Evolutionary conservation across 2,113 vertebrate species (phyloP).

Genomic region (Festucalex cinctus): DNA sequence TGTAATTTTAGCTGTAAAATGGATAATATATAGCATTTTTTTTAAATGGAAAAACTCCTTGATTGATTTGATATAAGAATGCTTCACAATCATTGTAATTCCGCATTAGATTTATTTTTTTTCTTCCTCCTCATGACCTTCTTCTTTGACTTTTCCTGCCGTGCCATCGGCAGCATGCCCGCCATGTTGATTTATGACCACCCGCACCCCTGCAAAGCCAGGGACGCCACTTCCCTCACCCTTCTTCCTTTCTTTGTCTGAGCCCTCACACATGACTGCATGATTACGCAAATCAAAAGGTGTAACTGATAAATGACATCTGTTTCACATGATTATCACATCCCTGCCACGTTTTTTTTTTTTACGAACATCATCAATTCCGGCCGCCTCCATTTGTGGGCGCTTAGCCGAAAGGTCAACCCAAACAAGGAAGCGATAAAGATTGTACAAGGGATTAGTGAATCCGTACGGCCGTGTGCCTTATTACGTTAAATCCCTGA

Average conservation of each 20-base stretch:
- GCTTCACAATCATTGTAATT: background rate
- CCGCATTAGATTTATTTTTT: background rate
- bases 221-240: background rate
- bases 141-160: background rate
- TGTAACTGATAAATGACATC: constrained; percentile 21
- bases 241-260: constrained; percentile 4
- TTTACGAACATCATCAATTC: background rate
- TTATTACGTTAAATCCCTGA: constrained; percentile 7
- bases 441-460: constrained; percentile 10
- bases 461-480: background rate
- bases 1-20: too few relatives aligned
- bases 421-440: constrained; percentile 17
- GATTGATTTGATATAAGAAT: background rate
- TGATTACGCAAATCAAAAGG: constrained; percentile 14
- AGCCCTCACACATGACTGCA: constrained; percentile 6
- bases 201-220: background rate
- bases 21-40: too few relatives aligned
- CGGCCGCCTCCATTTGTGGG: background rate
- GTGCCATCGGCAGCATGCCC: background rate
- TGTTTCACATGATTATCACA: constrained; percentile 12
- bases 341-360: constrained; percentile 3
- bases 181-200: background rate
- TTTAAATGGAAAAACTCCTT: too few relatives aligned
- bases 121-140: background rate
- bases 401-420: constrained; percentile 23